Evolutionary conservation across 2,888 invertebrate genomes (phyloP).

Genomic region (Nymphalis urticae): DNA sequence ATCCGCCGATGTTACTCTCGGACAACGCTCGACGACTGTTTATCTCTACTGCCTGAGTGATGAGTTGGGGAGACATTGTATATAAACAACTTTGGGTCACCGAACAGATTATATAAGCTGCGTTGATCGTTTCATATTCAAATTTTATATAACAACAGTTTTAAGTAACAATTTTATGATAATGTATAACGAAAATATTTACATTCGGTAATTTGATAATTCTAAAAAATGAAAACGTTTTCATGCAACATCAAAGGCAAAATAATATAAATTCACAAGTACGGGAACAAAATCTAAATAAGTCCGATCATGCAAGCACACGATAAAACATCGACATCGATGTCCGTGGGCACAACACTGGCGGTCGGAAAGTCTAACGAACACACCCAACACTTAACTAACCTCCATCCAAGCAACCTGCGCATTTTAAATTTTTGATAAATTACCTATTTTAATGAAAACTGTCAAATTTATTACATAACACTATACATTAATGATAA

Average conservation of each 20-base stretch:
- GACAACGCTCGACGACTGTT: slow-evolving; percentile 93
- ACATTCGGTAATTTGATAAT: slow-evolving; percentile 8
- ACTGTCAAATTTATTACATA: slow-evolving; percentile 8
- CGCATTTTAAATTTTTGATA: slow-evolving; percentile 61
- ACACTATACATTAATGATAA: not conserved
- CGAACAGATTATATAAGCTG: not conserved
- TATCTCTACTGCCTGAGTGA: slow-evolving; percentile 89
- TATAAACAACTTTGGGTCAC: not conserved
- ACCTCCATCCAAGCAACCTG: slow-evolving; percentile 86
- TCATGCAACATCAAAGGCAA: slow-evolving; percentile 41
- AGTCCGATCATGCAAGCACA: slow-evolving; percentile 39
- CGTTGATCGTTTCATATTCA: not conserved
- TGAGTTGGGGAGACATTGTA: not conserved
- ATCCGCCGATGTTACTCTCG: slow-evolving; percentile 96
- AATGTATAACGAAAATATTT: not conserved
- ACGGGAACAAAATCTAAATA: slow-evolving; percentile 24
- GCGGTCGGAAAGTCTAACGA: slow-evolving; percentile 35
- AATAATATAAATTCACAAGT: slow-evolving; percentile 24
- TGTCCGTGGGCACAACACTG: slow-evolving; percentile 29
- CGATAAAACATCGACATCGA: slow-evolving; percentile 25
- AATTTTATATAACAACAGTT: not conserved
- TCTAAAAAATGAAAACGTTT: slow-evolving; percentile 1
- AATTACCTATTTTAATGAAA: slow-evolving; percentile 36
- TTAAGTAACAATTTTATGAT: not conserved
- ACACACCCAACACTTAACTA: slow-evolving; percentile 65